Percentiles rank a stretch among this genome's conserved stretches.
These are phyloP conservation scores for Galeopsomyia nigrocyanea DNA, from an alignment of 2,888 invertebrate genomes.

Conservation along the genomic window DNA sequence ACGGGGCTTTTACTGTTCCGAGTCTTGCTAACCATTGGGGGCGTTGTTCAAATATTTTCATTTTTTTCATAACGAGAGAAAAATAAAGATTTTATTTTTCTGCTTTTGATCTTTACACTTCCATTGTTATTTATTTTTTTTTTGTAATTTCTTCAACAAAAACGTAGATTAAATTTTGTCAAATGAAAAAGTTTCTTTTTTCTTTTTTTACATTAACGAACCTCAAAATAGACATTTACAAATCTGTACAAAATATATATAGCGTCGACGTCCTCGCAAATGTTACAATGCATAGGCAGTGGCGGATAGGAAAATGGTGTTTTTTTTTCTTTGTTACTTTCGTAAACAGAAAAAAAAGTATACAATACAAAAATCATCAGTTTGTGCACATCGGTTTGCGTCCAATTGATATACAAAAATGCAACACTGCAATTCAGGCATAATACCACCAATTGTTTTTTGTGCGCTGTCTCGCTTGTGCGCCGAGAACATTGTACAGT, in stretches of 20 bases:
- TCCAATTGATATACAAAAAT: conserved; percentile 29
- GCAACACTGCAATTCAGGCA: conserved; percentile 37
- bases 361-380: not conserved
- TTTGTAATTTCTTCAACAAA: conserved; percentile 29
- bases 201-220: too few species aligned
- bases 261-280: conserved; percentile 42
- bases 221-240: conserved; percentile 41
- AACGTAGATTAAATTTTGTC: conserved; percentile 25
- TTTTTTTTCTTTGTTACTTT: conserved; percentile 40
- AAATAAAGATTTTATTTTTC: conserved; percentile 13
- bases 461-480: conserved; percentile 37
- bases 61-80: conserved; percentile 16
- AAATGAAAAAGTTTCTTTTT: conserved; percentile 23
- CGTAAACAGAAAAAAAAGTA: conserved; percentile 24
- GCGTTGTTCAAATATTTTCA: conserved; percentile 23
- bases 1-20: conserved; percentile 37
- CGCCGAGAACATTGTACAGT: conserved; percentile 35
- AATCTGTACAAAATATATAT: conserved; percentile 45
- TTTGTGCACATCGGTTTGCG: conserved; percentile 30
- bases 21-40: conserved; percentile 47
- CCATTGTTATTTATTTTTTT: not conserved
- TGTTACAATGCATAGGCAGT: conserved; percentile 59
- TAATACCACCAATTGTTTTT: conserved; percentile 32
- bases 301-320: conserved; percentile 54
- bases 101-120: conserved; percentile 3